Evolutionary conservation across 2,113 vertebrate species (phyloP).

Genomic region (Anseranas semipalmata): DNA sequence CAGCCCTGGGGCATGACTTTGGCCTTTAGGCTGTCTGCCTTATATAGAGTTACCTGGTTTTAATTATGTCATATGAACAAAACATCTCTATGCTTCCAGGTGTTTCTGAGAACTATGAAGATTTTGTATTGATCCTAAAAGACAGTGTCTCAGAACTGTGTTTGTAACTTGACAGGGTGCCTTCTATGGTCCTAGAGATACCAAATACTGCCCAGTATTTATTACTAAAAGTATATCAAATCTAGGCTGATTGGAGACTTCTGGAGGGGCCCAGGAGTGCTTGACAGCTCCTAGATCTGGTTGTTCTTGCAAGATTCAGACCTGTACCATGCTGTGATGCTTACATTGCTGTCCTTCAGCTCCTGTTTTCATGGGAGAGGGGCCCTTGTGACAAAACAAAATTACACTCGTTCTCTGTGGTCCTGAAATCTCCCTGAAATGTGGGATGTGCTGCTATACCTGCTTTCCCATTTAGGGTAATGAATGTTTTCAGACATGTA

Average conservation of each 20-base stretch:
- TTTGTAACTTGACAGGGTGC: not conserved
- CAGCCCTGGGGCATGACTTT: not conserved
- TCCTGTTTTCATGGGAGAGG: not conserved
- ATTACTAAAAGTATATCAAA: not conserved
- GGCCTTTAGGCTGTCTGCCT: not conserved
- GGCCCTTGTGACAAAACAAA: accelerated
- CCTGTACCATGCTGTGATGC: not conserved
- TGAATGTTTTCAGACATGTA: not conserved
- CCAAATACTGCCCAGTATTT: not conserved
- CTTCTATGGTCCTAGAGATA: not conserved
- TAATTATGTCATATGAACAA: not conserved
- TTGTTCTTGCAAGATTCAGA: not conserved
- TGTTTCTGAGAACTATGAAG: not conserved
- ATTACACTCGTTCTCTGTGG: not conserved
- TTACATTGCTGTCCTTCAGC: not conserved
- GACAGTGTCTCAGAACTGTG: not conserved
- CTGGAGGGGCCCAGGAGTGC: not conserved
- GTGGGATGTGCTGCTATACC: not conserved
- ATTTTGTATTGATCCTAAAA: not conserved
- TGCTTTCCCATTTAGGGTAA: not conserved
- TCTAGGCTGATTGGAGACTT: not conserved
- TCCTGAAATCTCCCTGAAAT: not conserved
- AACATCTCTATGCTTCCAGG: not conserved
- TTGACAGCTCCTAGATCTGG: not conserved
- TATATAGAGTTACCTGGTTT: not conserved